Evolutionary conservation across 2,888 invertebrate species (phyloP), one percentile per base, ranked within the genome.

Genomic region (Drosophila austrosaltans): DNA sequence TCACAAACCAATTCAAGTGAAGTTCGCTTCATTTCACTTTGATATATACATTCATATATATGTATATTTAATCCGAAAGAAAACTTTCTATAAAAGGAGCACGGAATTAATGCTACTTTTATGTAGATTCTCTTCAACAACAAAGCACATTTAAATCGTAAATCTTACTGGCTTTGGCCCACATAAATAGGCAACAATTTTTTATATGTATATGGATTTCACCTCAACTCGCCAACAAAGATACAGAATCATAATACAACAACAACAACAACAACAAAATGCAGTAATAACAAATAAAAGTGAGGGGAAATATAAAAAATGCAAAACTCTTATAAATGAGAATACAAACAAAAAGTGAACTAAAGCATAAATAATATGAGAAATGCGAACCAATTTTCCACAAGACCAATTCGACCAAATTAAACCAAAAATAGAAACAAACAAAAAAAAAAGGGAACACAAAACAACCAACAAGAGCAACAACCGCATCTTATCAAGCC

Each of bases 401-500:
- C 59, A 75, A 76, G 60, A 63, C 60, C 57, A 57, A 32, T 30
- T 36, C 42, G 42, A 66, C 6, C 39, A 54, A 63, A 72, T 61
- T 58, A 58, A 48, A 53, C 16, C 44, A 20, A 36, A 62, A 6
- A 44, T 20, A 16, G 16, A 28, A 7, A 2, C 39, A 64, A 54
- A 59, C 40, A 48, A 10, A 6, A 59, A 65, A 72, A 67, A 61
- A 54, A 40, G 30, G 20, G 10, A 12, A 22, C 44, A 16, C 16
- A 62, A 10, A 20, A 6, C 53, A 10, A 20, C 6, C 7, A 40
- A 65, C 56, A 59, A 53, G 36, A 36, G 36, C 60, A 72, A 68
- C 68, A 65, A 63, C 68, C 66, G 71, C 79, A 85, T 63, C 70
- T 74, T 75, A 81, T 81, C 76, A 81, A 75, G 66, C 72, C 78